These are phyloP conservation scores for Synergus gifuensis DNA, from an alignment of 2,888 invertebrate species.

Conservation along the genomic window DNA sequence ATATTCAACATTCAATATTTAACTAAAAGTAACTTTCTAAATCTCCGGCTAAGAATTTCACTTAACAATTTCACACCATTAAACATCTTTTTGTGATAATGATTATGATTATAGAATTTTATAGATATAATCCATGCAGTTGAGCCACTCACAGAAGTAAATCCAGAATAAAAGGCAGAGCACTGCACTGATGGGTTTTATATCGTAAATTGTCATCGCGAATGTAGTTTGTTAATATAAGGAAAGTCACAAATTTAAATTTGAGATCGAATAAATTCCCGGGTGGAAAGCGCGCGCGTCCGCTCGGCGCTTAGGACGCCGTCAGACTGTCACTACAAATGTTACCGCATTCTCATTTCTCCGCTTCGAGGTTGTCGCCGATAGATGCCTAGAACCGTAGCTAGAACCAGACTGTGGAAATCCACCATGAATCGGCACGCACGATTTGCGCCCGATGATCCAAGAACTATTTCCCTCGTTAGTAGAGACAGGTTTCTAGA, in stretches of 20 bases:
- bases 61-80: too few species aligned
- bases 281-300: constrained; percentile 41
- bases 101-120: too few species aligned
- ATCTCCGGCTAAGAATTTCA: too few species aligned
- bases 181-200: constrained; percentile 19
- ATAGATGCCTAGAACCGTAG: constrained; percentile 30
- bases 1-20: too few species aligned
- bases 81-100: too few species aligned
- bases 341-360: constrained; percentile 46
- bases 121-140: not conserved
- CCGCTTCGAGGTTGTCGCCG: constrained; percentile 34
- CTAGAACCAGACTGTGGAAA: constrained; percentile 35
- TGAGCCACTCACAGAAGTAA: constrained; percentile 17
- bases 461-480: constrained; percentile 29
- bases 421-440: constrained; percentile 38
- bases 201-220: constrained; percentile 11
- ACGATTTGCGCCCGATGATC: constrained; percentile 25
- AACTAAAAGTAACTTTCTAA: too few species aligned
- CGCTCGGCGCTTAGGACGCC: constrained; percentile 37
- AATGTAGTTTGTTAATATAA: not conserved
- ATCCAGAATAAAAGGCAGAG: not conserved
- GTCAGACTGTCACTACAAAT: constrained; percentile 40
- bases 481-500: constrained; percentile 33
- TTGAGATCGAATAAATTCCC: constrained; percentile 44
- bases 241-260: constrained; percentile 39